Evolutionary conservation across 2,113 vertebrate genomes (phyloP).

Genomic region (Datnioides undecimradiatus): DNA sequence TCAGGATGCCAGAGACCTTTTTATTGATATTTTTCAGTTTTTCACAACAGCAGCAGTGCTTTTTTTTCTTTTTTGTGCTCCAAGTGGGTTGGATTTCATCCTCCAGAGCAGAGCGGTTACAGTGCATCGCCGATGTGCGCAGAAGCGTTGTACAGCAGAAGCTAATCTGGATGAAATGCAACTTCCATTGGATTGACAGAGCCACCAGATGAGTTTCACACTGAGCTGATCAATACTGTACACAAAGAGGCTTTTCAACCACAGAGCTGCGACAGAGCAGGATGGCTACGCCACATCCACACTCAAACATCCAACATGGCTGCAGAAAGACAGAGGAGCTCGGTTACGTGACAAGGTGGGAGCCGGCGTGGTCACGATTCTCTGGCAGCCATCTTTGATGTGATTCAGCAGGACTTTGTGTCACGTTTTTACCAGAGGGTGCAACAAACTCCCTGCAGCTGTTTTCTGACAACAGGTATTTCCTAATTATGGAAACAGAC

Average conservation of each 20-base stretch:
- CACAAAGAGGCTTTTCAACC: constrained; percentile 46
- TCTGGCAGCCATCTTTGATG: constrained; percentile 28
- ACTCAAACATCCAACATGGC: constrained; percentile 16
- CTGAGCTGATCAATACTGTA: constrained; percentile 50
- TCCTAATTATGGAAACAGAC: neutral
- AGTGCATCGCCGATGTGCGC: constrained; percentile 66
- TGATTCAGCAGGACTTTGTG: neutral
- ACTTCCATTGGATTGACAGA: constrained; percentile 48
- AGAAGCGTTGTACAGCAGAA: constrained; percentile 78
- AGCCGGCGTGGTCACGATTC: neutral
- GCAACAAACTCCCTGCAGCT: constrained; percentile 8
- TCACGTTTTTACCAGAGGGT: neutral
- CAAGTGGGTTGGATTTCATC: constrained; percentile 32
- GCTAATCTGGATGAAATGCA: constrained; percentile 58
- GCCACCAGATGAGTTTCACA: constrained; percentile 53
- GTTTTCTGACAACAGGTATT: neutral
- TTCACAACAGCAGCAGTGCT: constrained; percentile 73
- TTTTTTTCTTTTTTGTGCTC: constrained; percentile 49
- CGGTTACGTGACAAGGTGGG: neutral
- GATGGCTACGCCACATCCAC: neutral
- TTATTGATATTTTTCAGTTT: constrained; percentile 63
- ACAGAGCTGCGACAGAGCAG: constrained; percentile 31
- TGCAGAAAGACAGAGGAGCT: neutral
- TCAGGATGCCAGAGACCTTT: constrained; percentile 56
- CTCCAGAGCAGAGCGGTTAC: constrained; percentile 63